These are phyloP conservation scores for Chromis chromis DNA, from an alignment of 2,797 vertebrate species.

Conservation along the genomic window DNA sequence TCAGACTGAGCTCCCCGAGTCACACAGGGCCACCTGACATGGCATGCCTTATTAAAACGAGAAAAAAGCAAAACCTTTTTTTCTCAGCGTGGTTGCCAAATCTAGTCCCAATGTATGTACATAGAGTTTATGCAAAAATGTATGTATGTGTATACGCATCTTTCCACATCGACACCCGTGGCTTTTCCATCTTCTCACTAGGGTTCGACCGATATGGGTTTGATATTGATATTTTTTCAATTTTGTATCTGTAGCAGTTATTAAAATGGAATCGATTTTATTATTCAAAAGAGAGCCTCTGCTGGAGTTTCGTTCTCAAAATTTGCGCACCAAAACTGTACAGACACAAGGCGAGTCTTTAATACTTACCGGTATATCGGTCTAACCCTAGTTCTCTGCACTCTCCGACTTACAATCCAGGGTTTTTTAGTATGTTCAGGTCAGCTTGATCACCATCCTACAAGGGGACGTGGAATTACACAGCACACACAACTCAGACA, in stretches of 20 bases:
- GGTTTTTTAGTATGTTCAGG: constrained; percentile 11
- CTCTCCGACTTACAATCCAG: constrained; percentile 34
- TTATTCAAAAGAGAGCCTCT: not conserved
- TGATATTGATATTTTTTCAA: constrained; percentile 41
- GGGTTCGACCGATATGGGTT: constrained; percentile 42
- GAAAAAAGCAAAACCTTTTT: not conserved
- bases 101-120: constrained; percentile 59
- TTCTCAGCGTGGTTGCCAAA: constrained; percentile 69
- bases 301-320: not conserved
- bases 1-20: constrained; percentile 46
- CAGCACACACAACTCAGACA: too few species aligned
- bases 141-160: constrained; percentile 31
- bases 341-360: not conserved
- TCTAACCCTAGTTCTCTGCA: constrained; percentile 31
- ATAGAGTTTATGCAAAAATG: constrained; percentile 65
- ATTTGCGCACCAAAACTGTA: not conserved
- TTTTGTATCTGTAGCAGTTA: constrained; percentile 48
- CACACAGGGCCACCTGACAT: constrained; percentile 54
- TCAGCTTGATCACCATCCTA: constrained; percentile 43
- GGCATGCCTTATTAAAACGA: constrained; percentile 57
- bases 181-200: constrained; percentile 43
- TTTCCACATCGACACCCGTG: constrained; percentile 27
- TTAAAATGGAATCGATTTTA: constrained; percentile 37
- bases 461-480: constrained; percentile 13
- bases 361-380: constrained; percentile 13